Base-by-base conservation (phyloP, 35 echinoderm and acorn worm genomes). In the Apostichopus californicus region DNA sequence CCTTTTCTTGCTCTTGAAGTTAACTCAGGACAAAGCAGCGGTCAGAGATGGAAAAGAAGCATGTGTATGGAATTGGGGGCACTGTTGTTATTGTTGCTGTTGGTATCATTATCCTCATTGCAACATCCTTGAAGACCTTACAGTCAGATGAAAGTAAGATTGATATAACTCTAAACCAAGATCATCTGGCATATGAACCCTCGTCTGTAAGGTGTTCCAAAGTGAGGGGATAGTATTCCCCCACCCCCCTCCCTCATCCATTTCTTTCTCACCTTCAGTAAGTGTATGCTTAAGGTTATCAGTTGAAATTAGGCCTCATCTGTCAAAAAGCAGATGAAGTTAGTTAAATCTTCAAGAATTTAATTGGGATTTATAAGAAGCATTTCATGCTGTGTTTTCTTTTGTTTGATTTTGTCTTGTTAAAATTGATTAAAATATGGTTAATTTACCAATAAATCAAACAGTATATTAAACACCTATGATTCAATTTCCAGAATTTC, bases 91-190 rank as follows among this genome's bases (percentile, higher is more conserved):
- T 65, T 28, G 78, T 78, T 22, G 11, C 79, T 8, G 54, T 93
- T 5, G 78, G 59, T 11, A 91, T 96, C 70, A 93, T 96, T 11
- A 78, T 91, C 5, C 80, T 96, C n/a, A 93, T 96, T 90, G 91
- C 92, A 12, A 79, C 88, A 10, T 96, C 94, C 1, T 53, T 96
- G 15, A 85, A 96, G 72, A 93, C 86, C 13, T 57, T 96, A 34
- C 87, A 93, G 79, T 96, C 94, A 20, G 94, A 96, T 91, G 92
- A 96, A 86, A 96, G 94, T 96, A 87, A 96, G 94, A 70, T 88
- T 70, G 22, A 24, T 7, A 83, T 24, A 11, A 54, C 7, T 52
- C 61, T 20, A 14, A 18, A 34, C 7, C 64, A 13, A 11, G 7
- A 17, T 46, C 8, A 46, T 22, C 20, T 78, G 77, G 77, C 77